Evolutionary conservation across 2,888 invertebrate species (phyloP).

Genomic region (Polyploca ridens): DNA sequence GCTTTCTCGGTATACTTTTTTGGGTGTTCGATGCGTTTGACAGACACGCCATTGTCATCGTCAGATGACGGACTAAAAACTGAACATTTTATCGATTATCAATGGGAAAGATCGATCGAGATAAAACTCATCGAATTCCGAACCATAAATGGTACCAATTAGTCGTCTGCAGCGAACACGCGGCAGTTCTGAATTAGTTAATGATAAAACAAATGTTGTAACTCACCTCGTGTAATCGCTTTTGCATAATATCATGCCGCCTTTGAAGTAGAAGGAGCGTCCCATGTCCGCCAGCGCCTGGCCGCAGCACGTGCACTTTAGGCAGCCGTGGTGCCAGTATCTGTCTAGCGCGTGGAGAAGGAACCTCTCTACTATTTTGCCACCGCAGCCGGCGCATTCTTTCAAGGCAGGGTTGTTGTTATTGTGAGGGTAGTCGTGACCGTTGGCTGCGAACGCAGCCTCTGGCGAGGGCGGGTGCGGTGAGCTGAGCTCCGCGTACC

Average conservation of each 20-base stretch:
- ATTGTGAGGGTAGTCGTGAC: conserved; percentile 86
- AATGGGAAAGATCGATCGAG: conserved; percentile 68
- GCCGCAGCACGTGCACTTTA: conserved; percentile 96
- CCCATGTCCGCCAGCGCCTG: conserved; percentile 96
- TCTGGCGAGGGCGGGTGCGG: conserved; percentile 91
- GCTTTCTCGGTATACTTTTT: conserved; percentile 78
- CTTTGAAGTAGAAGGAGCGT: conserved; percentile 95
- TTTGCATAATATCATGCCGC: conserved; percentile 97
- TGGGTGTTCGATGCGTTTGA: conserved; percentile 72
- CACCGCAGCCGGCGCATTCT: conserved; percentile 96
- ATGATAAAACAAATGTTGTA: conserved; percentile 11
- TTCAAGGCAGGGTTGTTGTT: conserved; percentile 87
- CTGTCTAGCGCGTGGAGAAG: conserved; percentile 96
- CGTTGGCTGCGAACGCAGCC: conserved; percentile 87
- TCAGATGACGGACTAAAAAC: conserved; percentile 79
- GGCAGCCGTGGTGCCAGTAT: conserved; percentile 98
- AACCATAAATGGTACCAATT: conserved; percentile 67
- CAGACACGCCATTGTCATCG: conserved; percentile 82
- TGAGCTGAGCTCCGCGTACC: conserved; percentile 92
- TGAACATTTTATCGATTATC: conserved; percentile 71
- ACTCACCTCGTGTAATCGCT: conserved; percentile 97
- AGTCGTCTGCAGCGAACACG: conserved; percentile 44
- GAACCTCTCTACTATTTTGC: conserved; percentile 96
- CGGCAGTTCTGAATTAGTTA: conserved; percentile 25
- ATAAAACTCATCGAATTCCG: conserved; percentile 56